phyloP scores from a whole-genome alignment of 2,797 vertebrate species.

The Dicrostonyx torquatus region DNA sequence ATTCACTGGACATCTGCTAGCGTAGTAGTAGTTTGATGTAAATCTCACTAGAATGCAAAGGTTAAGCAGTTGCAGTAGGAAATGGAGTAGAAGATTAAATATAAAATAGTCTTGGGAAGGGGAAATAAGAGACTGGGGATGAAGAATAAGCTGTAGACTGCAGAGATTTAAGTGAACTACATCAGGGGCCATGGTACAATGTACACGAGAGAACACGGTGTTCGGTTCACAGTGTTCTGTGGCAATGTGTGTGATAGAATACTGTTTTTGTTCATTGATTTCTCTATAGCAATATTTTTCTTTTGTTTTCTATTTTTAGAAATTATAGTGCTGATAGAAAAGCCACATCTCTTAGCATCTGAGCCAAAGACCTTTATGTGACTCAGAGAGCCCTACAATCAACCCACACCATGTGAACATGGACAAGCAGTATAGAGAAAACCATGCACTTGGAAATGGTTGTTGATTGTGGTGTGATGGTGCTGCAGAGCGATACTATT shows the following conservation, averaged over 20 bases:
- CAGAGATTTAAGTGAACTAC: not conserved
- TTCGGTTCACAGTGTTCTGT: not conserved
- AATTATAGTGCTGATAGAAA: not conserved
- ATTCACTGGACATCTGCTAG: not conserved
- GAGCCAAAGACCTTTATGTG: not conserved
- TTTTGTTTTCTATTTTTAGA: not conserved
- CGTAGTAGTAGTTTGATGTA: not conserved
- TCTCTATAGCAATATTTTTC: not conserved
- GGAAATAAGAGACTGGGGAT: not conserved
- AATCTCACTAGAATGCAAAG: not conserved
- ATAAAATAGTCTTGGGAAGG: not conserved
- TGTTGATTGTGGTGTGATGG: not conserved
- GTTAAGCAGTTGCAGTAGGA: not conserved
- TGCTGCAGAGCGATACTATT: not conserved
- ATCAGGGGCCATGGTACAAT: not conserved
- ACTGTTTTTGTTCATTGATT: not conserved
- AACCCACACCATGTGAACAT: not conserved
- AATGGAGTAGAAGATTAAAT: not conserved
- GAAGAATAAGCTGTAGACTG: not conserved
- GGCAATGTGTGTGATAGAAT: not conserved
- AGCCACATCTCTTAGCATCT: not conserved
- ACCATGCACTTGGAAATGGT: not conserved
- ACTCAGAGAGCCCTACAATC: not conserved
- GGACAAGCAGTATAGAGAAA: not conserved
- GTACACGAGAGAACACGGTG: not conserved